Conservation (phyloP, 1,140 invertebrate species). For the Pogonus chalceus region DNA sequence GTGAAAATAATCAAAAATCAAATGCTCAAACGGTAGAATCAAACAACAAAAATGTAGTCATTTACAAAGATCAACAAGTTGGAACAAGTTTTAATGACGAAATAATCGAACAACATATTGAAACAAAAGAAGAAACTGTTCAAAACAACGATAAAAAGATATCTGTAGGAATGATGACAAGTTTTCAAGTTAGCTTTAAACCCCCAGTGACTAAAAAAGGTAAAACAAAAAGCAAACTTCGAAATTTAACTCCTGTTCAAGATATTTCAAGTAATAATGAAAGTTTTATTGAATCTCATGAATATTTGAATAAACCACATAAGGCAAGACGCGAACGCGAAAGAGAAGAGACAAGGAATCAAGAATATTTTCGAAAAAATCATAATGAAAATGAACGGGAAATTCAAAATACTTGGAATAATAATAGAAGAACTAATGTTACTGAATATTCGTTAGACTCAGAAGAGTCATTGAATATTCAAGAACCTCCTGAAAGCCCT, state of each 20-base stretch:
- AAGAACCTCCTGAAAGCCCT: slow-evolving; percentile 43
- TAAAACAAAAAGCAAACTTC: slow-evolving; percentile 32
- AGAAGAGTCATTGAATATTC: slow-evolving; percentile 42
- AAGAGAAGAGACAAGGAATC: slow-evolving; percentile 15
- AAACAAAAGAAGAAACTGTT: slow-evolving; percentile 39
- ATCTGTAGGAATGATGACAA: slow-evolving; percentile 59
- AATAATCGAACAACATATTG: slow-evolving; percentile 28
- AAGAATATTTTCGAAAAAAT: slow-evolving; percentile 24
- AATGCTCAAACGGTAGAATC: background rate
- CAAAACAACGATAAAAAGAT: slow-evolving; percentile 52
- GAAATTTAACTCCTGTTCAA: slow-evolving; percentile 35
- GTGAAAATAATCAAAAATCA: background rate
- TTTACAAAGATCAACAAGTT: slow-evolving; percentile 17
- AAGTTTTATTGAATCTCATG: slow-evolving; percentile 28
- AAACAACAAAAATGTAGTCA: slow-evolving; percentile 8
- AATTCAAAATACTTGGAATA: slow-evolving; percentile 10
- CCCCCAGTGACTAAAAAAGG: slow-evolving; percentile 37
- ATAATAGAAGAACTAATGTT: slow-evolving; percentile 22
- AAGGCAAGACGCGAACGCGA: slow-evolving; percentile 29
- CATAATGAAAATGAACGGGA: slow-evolving; percentile 13
- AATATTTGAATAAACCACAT: slow-evolving; percentile 33
- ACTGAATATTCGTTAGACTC: slow-evolving; percentile 45
- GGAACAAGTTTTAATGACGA: slow-evolving; percentile 21
- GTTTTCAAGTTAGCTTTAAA: slow-evolving; percentile 53
- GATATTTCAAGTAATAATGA: slow-evolving; percentile 34